Evolutionary conservation across 2,888 invertebrate genomes (phyloP), one percentile per base, ranked within the genome.

Genomic region (Mesopsocus fuscifrons): DNA sequence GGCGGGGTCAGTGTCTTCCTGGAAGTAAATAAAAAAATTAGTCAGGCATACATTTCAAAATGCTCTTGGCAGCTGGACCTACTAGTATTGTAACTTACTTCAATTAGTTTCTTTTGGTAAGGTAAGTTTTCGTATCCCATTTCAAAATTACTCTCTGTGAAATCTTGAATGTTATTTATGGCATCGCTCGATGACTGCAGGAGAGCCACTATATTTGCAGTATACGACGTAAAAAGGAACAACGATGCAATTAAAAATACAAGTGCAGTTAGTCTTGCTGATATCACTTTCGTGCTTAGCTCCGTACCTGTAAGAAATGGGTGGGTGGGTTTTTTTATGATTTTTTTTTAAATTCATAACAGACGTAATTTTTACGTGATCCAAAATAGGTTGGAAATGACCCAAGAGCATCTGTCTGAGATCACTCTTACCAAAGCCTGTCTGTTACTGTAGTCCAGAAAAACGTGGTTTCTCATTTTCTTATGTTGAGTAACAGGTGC

Each of bases 191-290:
- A 76, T 0, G 79, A 76, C 54, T 80, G 79, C 1, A 81, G 63
- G 1, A 81, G 58, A 1, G 78, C 77, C 0, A 81, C 80, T 38
- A 81, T 80, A 52, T 78, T 79, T 0, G 80, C 80, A 1, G 80
- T 71, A 53, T 79, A 81, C 1, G 80, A 77, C 0, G 77, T 75
- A 54, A 78, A 80, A 1, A 81, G 60, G 51, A 78, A 80, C 63
- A 80, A 71, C 2, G 75, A 59, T 0, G 75, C 65, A 5, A 75
- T 55, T 49, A 77, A 72, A 1, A 74, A 59, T 33, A 75, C 62
- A 44, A 80, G 59, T 50, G 75, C 67, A 1, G 76, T 72, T 15
- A 76, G 65, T 21, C 79, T 65, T 1, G 64, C 65, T 9, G 26
- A 26, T 11, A 26, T 6, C 26, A 9, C 11, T 6, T 26, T 26